Evolutionary conservation across 2,797 vertebrate genomes (phyloP).

Genomic region (Geotrypetes seraphini): DNA sequence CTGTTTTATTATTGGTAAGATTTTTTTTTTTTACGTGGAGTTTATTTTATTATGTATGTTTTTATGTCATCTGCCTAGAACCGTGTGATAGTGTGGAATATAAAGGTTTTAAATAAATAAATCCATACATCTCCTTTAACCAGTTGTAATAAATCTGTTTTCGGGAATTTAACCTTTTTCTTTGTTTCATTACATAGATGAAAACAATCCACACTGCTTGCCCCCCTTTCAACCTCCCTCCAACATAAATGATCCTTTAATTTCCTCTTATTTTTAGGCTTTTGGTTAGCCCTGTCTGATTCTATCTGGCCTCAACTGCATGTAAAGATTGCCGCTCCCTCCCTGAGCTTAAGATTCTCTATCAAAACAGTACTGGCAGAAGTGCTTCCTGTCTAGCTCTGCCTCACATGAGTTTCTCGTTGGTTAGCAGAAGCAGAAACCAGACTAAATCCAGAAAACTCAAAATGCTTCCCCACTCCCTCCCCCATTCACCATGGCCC

Average conservation of each 20-base stretch:
- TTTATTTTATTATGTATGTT: no score
- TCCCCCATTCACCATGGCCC: slow-evolving; percentile 41
- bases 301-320: slow-evolving; percentile 51
- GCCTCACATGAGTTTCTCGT: slow-evolving; percentile 58
- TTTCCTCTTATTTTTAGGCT: slow-evolving; percentile 77
- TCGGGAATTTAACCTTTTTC: slow-evolving; percentile 48
- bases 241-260: slow-evolving; percentile 86
- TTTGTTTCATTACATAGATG: slow-evolving; percentile 25
- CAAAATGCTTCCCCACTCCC: slow-evolving; percentile 24
- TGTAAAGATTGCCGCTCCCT: slow-evolving; percentile 74
- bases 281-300: slow-evolving; percentile 55
- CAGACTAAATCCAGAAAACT: slow-evolving; percentile 49
- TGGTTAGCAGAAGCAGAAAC: slow-evolving; percentile 49
- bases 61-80: no score
- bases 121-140: no score
- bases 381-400: slow-evolving; percentile 67
- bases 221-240: slow-evolving; percentile 41
- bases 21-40: no score
- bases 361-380: slow-evolving; percentile 68
- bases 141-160: no score
- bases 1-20: no score
- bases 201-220: slow-evolving; percentile 21
- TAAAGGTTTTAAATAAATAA: no score
- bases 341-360: slow-evolving; percentile 68
- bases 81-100: no score